Conservation (phyloP, 1,140 invertebrate species). For the Bombus turneri region DNA sequence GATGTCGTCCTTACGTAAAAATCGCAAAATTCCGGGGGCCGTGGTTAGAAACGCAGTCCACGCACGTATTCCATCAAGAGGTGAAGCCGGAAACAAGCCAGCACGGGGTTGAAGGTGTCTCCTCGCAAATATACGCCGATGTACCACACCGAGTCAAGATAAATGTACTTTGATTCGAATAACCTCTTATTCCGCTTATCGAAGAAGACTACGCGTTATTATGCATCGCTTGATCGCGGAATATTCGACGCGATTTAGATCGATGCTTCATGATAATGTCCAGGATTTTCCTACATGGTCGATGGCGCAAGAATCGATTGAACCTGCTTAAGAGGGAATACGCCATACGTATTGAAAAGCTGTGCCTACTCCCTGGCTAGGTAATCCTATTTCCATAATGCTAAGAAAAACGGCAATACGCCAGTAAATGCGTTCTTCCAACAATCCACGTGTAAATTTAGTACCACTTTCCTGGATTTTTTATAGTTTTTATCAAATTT, state of each 20-base stretch:
- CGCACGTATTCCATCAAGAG: constrained; percentile 72
- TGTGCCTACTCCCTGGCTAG: not conserved
- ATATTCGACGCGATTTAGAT: constrained; percentile 63
- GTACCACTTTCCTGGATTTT: too few relatives aligned
- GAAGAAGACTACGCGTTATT: constrained; percentile 48
- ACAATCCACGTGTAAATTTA: not conserved
- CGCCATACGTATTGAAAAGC: constrained; percentile 40
- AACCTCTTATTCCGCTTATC: constrained; percentile 56
- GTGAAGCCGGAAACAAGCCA: constrained; percentile 52
- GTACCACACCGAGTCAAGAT: constrained; percentile 50
- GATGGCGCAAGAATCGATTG: constrained; percentile 43
- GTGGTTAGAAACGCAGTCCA: constrained; percentile 50
- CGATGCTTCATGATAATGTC: constrained; percentile 55
- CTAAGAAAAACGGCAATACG: not conserved
- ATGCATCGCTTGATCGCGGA: constrained; percentile 58
- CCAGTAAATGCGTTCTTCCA: not conserved
- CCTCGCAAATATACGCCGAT: constrained; percentile 49
- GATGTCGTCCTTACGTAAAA: constrained; percentile 52
- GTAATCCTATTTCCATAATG: constrained; percentile 47
- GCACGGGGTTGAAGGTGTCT: constrained; percentile 27
- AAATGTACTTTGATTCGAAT: constrained; percentile 66
- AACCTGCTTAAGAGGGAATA: constrained; percentile 32
- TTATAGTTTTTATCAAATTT: too few relatives aligned
- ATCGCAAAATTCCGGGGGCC: constrained; percentile 34
- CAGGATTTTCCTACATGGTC: constrained; percentile 20